Percentiles rank a stretch among this genome's conserved stretches.
These are phyloP conservation scores for Poicephalus gulielmi DNA, from an alignment of 2,113 vertebrate genomes.

Conservation along the genomic window DNA sequence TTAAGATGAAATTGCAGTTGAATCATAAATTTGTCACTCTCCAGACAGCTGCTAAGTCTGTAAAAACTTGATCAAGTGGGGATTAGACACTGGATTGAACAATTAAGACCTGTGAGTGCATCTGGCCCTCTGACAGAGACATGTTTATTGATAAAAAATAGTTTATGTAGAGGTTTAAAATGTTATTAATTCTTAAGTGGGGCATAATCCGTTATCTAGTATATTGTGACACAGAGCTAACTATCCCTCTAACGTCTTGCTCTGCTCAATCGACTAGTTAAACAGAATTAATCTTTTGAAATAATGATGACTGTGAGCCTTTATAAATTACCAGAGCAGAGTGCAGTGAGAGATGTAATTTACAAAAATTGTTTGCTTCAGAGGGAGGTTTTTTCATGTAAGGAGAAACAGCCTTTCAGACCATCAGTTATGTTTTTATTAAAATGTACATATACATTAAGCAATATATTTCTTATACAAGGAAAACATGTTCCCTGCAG, in stretches of 20 bases:
- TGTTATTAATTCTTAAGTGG: conserved; percentile 66
- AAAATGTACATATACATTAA: neutral
- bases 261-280: conserved; percentile 35
- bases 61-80: conserved; percentile 74
- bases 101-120: conserved; percentile 62
- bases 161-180: conserved; percentile 66
- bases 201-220: conserved; percentile 49
- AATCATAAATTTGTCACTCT: conserved; percentile 80
- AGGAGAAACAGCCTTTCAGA: neutral
- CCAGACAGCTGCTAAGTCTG: conserved; percentile 72
- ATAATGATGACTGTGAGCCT: neutral
- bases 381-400: neutral
- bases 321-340: neutral
- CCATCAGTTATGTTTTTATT: neutral
- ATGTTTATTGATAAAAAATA: conserved; percentile 68
- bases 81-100: conserved; percentile 66
- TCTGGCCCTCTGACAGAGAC: conserved; percentile 43
- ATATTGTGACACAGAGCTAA: conserved; percentile 36
- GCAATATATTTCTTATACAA: neutral
- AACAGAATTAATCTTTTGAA: conserved; percentile 31
- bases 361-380: neutral
- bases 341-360: neutral
- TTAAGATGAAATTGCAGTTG: conserved; percentile 70
- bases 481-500: neutral
- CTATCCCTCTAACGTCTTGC: neutral